Conservation (phyloP, 1,140 invertebrate genomes). For the Himalopsyche phryganea region DNA sequence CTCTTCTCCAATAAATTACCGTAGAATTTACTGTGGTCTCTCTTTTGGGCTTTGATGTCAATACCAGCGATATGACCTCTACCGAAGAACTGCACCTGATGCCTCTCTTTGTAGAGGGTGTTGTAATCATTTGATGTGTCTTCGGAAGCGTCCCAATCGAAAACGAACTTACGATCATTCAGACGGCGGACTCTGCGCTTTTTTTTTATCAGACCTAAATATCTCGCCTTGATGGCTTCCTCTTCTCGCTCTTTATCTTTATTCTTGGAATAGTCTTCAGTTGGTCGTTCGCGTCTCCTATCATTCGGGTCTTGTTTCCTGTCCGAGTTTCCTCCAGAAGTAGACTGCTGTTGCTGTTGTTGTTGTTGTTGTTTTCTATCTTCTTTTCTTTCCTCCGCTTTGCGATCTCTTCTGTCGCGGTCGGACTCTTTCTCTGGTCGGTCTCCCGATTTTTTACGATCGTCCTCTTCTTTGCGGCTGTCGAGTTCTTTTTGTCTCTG, state of each 20-base stretch:
- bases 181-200: conserved; percentile 86
- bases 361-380: conserved; percentile 40
- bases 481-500: conserved; percentile 42
- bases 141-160: conserved; percentile 99
- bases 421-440: conserved; percentile 38
- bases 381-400: conserved; percentile 33
- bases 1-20: conserved; percentile 93
- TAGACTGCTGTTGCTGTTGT: conserved; percentile 39
- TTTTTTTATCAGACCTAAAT: conserved; percentile 92
- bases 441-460: conserved; percentile 28
- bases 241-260: conserved; percentile 90
- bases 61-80: conserved; percentile 97
- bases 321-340: conserved; percentile 6
- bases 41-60: conserved; percentile 95
- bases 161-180: conserved; percentile 99
- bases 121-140: conserved; percentile 99
- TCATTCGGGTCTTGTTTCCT: conserved; percentile 18
- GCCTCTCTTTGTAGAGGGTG: conserved; percentile 91
- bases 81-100: conserved; percentile 97
- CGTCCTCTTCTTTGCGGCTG: conserved; percentile 40
- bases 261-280: conserved; percentile 60
- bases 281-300: conserved; percentile 18
- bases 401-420: conserved; percentile 42
- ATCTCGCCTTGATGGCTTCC: conserved; percentile 91
- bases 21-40: conserved; percentile 98